phyloP scores from a whole-genome alignment of 2,113 vertebrate genomes.

The Leptodactylus fuscus region DNA sequence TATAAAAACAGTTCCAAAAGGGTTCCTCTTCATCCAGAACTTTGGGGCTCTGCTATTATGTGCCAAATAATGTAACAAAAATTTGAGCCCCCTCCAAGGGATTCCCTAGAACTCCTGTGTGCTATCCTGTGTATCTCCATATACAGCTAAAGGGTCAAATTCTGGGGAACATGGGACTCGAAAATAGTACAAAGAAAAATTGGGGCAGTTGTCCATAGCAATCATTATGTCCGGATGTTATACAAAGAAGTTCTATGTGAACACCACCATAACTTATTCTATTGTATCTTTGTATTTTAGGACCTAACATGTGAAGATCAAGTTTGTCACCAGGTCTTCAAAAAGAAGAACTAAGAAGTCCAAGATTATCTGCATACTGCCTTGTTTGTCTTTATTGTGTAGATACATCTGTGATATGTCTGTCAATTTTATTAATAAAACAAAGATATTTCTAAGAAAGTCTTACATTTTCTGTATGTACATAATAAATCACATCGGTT shows the following conservation, averaged over 20 bases:
- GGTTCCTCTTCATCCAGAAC: no score
- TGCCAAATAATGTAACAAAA: no score
- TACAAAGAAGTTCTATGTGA: no score
- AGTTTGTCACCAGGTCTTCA: constrained; percentile 89
- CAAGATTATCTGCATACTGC: constrained; percentile 4
- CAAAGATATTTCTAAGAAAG: constrained; percentile 8
- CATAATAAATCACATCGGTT: background rate
- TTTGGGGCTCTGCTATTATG: no score
- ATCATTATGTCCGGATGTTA: background rate
- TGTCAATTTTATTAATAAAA: constrained; percentile 36
- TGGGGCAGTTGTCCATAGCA: background rate
- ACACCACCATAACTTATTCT: background rate
- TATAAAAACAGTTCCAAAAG: no score
- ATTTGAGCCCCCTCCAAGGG: no score
- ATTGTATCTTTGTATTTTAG: constrained; percentile 69
- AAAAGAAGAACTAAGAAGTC: constrained; percentile 74
- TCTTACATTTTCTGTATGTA: background rate
- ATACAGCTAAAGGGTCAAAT: no score
- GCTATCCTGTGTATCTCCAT: no score
- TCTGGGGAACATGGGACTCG: no score
- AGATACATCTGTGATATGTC: constrained; percentile 7
- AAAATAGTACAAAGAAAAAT: no score
- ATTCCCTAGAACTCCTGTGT: no score
- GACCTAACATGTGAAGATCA: constrained; percentile 86
- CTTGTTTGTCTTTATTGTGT: constrained; percentile 14